Conservation (phyloP, 2,113 vertebrate species). For the Gymnocephalus cernua region DNA sequence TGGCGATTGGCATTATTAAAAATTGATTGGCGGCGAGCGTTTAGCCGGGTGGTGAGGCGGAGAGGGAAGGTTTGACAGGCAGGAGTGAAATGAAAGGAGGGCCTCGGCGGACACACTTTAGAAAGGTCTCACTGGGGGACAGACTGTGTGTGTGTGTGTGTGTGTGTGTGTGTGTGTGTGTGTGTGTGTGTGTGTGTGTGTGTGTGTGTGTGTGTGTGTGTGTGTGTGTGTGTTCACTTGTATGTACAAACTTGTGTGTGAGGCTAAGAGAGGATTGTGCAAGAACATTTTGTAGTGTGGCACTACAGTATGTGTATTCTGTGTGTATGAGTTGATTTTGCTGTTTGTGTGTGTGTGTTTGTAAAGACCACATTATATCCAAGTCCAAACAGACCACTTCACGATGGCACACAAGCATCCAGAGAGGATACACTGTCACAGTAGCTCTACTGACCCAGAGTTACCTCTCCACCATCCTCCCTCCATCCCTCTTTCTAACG, state of each 20-base stretch:
- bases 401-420: constrained; percentile 19
- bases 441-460: constrained; percentile 50
- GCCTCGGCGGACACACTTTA: constrained; percentile 68
- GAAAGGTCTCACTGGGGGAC: constrained; percentile 74
- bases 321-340: neutral
- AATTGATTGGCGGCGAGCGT: constrained; percentile 84
- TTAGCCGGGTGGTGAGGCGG: constrained; percentile 79
- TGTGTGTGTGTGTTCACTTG: neutral
- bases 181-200: constrained; percentile 4
- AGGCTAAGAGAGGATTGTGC: constrained; percentile 9
- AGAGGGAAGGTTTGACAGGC: constrained; percentile 81
- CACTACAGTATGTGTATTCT: neutral
- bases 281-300: constrained; percentile 27
- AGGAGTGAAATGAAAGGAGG: constrained; percentile 79
- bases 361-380: constrained; percentile 6
- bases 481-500: constrained; percentile 49
- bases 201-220: neutral
- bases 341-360: neutral
- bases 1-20: constrained; percentile 88
- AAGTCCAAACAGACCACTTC: constrained; percentile 35
- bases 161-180: constrained; percentile 12
- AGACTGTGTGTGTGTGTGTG: constrained; percentile 24
- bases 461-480: constrained; percentile 55
- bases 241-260: constrained; percentile 2
- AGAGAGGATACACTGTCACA: constrained; percentile 42